Base-by-base conservation (phyloP, 1,140 invertebrate genomes). In the Alviniconcha marisindica region DNA sequence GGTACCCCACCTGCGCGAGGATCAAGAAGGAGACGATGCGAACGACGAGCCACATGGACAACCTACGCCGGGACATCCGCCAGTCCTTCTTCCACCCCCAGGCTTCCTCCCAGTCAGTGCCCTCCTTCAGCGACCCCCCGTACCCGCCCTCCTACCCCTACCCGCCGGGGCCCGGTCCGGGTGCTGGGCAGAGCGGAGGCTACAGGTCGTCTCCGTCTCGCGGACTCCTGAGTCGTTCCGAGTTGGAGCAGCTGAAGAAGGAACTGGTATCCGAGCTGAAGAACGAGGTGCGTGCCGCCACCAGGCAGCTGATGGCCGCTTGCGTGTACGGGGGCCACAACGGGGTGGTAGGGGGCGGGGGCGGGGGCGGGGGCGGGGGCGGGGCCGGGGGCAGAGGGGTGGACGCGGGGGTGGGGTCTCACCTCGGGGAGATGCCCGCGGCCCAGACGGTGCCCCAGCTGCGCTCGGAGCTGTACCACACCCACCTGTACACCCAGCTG, bases 1-100 rank as follows among this genome's bases (percentile, higher is more conserved):
- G 94, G 84, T 94, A 94, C n/a, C n/a, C 81, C 94, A 95, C 88
- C 88, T 95, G n/a, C 89, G 94, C 21, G 94, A 94, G 85, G 94
- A 95, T 84, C 21, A 94, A 94, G 76, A 88, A 92, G 71, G 95
- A 95, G 87, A 91, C 93, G 7, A 44, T 80, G 10, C 84, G 93
- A n/a, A 91, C 93, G 10, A 91, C 93, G 15, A 88, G 88, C 40
- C 93, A 94, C 82, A 92, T 95, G 82, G 94, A 95, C 74, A 92
- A 89, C 51, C 91, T 95, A 15, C 94, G 94, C 51, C 87, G 91
- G 31, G 94, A 95, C 86, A 93, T 95, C 36, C 90, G 94, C 38
- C 85, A 91, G 33, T 84, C 88, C 31, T 33, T 93, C 24, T 81
- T 66, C 33, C 63, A 48, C 40, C 63, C 82, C 15, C 83, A 85